A percentile compares a stretch with the other conserved stretches of the same genome.
phyloP scores from a whole-genome alignment of 2,113 vertebrate genomes.

The Columba livia region DNA sequence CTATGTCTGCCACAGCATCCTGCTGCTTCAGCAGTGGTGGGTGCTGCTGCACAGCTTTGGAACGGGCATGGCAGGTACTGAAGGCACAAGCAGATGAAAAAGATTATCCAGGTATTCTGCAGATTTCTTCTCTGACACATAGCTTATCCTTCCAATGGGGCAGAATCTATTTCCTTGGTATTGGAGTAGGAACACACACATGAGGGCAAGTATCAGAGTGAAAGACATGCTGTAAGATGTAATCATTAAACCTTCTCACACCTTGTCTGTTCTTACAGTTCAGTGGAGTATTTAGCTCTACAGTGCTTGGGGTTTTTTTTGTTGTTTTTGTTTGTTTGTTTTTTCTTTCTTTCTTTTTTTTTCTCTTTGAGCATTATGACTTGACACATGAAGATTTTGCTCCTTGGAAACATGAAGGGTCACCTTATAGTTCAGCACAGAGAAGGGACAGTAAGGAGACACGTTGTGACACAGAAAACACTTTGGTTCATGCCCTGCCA shows the following conservation, averaged over 20 bases:
- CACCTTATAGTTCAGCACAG: neutral
- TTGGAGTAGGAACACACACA: fast-evolving
- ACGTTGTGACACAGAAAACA: neutral
- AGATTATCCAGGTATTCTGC: neutral
- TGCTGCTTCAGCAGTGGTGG: neutral
- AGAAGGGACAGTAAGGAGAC: neutral
- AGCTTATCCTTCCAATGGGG: neutral
- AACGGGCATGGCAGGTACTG: fast-evolving
- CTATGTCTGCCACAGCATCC: neutral
- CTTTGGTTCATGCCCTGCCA: neutral
- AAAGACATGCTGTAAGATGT: neutral
- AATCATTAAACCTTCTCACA: neutral
- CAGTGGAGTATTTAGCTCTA: neutral
- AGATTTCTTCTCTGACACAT: neutral
- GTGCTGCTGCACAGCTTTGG: neutral
- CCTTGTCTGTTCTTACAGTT: neutral
- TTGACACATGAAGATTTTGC: neutral
- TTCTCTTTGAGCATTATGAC: neutral
- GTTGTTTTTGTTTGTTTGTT: too few relatives aligned
- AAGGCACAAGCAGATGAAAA: neutral
- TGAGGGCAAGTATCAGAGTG: neutral
- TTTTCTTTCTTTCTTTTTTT: neutral
- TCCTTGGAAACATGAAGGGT: neutral
- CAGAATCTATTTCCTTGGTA: neutral
- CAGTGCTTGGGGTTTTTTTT: neutral